phyloP scores from a whole-genome alignment of 2,797 vertebrate species.

The Melanogrammus aeglefinus region DNA sequence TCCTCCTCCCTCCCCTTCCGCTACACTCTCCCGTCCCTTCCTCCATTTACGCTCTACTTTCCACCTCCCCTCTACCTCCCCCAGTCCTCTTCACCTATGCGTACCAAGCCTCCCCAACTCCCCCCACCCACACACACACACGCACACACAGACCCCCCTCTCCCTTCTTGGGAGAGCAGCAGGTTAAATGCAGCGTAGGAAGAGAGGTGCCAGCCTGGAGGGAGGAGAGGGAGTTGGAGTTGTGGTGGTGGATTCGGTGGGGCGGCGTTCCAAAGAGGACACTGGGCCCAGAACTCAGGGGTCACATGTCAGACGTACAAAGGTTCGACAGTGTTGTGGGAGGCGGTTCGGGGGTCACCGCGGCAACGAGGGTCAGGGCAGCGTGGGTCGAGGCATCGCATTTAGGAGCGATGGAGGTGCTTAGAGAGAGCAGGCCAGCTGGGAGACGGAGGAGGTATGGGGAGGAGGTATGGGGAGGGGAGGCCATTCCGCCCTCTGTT shows the following conservation, averaged over 20 bases:
- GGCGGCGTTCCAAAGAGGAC: slow-evolving; percentile 42
- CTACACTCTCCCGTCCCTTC: too few species aligned
- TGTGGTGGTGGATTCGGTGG: slow-evolving; percentile 26
- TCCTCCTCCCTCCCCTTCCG: too few species aligned
- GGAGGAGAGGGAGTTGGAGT: slow-evolving; percentile 23
- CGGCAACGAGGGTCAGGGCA: slow-evolving; percentile 66
- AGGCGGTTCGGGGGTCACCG: slow-evolving; percentile 50
- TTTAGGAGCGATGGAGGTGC: slow-evolving; percentile 42
- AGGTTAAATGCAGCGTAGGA: background rate
- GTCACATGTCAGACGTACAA: slow-evolving; percentile 73
- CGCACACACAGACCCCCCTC: background rate
- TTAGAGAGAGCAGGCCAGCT: slow-evolving; percentile 52
- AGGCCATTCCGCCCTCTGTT: slow-evolving; percentile 74
- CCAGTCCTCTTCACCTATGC: too few species aligned
- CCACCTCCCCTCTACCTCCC: background rate
- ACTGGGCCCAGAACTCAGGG: slow-evolving; percentile 58
- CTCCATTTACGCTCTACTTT: background rate
- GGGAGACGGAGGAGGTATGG: slow-evolving; percentile 58
- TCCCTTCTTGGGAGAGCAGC: background rate
- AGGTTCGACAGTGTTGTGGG: slow-evolving; percentile 45
- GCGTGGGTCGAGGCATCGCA: slow-evolving; percentile 51
- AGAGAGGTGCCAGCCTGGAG: background rate
- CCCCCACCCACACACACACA: too few species aligned
- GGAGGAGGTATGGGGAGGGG: slow-evolving; percentile 51
- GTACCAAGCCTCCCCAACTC: too few species aligned